Conservation (phyloP, 2,797 vertebrate genomes). For the Hemibagrus guttatus region DNA sequence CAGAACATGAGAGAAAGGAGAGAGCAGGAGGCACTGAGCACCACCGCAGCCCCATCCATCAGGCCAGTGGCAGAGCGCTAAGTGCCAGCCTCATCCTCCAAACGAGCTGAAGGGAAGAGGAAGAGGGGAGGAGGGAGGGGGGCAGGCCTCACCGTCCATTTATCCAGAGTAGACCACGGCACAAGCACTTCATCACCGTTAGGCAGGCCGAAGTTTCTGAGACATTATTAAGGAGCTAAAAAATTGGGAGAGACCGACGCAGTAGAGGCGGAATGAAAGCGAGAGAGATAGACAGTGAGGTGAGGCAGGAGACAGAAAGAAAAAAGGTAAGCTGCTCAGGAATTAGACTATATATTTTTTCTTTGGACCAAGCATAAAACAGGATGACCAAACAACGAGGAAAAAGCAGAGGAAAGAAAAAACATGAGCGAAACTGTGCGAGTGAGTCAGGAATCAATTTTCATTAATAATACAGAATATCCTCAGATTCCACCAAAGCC, state of each 20-base stretch:
- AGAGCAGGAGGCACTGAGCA: conserved; percentile 31
- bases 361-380: conserved; percentile 24
- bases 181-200: conserved; percentile 51
- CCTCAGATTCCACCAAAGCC: conserved; percentile 49
- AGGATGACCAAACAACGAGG: conserved; percentile 13
- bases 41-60: conserved; percentile 54
- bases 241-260: conserved; percentile 33
- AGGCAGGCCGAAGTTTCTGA: conserved; percentile 47
- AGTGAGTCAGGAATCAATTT: conserved; percentile 57
- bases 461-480: conserved; percentile 59
- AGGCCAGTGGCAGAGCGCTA: conserved; percentile 55
- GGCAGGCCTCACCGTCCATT: conserved; percentile 46
- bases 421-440: conserved; percentile 47
- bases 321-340: background rate
- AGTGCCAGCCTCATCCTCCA: conserved; percentile 54
- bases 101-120: conserved; percentile 37
- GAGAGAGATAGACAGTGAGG: background rate
- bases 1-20: conserved; percentile 27
- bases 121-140: conserved; percentile 9
- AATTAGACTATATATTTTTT: background rate
- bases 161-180: conserved; percentile 44
- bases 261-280: background rate
- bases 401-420: background rate
- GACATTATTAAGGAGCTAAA: conserved; percentile 32
- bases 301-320: background rate